Conservation (phyloP, 2,113 vertebrate genomes). For the Mesoclemmys tuberculata region DNA sequence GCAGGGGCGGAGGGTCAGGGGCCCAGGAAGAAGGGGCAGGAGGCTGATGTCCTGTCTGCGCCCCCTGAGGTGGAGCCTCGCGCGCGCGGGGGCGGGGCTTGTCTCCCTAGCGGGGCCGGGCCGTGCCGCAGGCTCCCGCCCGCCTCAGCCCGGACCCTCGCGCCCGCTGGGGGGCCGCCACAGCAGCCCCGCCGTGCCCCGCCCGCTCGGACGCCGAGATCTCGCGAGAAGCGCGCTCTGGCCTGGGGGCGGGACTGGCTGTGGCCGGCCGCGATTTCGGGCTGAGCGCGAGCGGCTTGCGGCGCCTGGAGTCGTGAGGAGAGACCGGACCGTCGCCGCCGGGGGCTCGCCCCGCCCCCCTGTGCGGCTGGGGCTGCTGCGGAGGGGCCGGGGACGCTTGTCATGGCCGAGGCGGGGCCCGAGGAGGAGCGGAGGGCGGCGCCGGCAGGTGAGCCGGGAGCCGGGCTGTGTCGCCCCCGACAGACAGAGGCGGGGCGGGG, state of each 20-base stretch:
- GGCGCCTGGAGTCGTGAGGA: no score
- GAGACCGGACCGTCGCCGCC: not conserved
- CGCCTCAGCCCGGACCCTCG: fast-evolving
- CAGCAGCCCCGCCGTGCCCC: not conserved
- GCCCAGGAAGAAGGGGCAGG: no score
- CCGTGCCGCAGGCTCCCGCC: fast-evolving
- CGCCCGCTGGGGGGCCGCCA: no score
- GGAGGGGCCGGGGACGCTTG: slow-evolving; percentile 18
- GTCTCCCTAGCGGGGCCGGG: not conserved
- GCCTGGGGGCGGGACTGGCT: not conserved
- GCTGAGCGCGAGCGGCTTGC: no score
- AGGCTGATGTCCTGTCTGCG: no score
- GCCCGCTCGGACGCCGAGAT: fast-evolving
- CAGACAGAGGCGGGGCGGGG: no score
- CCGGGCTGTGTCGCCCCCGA: not conserved
- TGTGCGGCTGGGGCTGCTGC: slow-evolving; percentile 34
- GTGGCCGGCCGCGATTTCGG: not conserved
- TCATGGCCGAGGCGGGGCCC: slow-evolving; percentile 59
- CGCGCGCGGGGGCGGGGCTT: no score
- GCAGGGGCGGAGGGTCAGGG: no score
- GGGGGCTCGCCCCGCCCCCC: not conserved
- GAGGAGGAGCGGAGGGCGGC: slow-evolving; percentile 32
- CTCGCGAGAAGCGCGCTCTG: not conserved
- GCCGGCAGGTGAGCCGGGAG: not conserved
- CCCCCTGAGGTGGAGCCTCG: no score